Evolutionary conservation across 2,888 invertebrate species (phyloP).

Genomic region (Beris chalybata): DNA sequence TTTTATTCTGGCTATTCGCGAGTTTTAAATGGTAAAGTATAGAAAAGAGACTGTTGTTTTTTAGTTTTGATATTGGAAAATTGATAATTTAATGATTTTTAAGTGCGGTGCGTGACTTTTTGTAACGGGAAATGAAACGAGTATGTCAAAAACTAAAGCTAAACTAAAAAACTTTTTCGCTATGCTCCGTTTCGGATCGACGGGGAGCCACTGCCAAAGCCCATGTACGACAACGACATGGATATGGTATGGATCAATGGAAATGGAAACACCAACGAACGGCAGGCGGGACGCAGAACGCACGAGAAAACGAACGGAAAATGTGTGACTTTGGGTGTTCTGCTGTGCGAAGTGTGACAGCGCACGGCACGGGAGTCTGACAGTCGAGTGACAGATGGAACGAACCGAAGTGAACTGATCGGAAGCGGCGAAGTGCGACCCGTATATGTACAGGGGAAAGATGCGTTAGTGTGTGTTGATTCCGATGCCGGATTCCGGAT

Average conservation of each 20-base stretch:
- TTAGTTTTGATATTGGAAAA: background rate
- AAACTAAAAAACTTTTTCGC: conserved; percentile 25
- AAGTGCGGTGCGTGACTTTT: background rate
- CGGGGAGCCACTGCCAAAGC: conserved; percentile 17
- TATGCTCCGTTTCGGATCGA: conserved; percentile 6
- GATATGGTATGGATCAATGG: conserved; percentile 14
- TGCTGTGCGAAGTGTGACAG: background rate
- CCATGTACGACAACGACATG: conserved; percentile 9
- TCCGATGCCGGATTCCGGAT: no score
- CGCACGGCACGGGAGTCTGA: conserved; percentile 4
- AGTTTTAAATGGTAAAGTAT: background rate
- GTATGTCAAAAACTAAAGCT: conserved; percentile 30
- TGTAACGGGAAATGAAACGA: conserved; percentile 18
- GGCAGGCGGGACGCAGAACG: background rate
- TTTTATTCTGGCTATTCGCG: background rate
- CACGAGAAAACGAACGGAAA: background rate
- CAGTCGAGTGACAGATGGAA: conserved; percentile 1
- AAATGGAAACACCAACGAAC: conserved; percentile 1
- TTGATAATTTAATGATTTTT: background rate
- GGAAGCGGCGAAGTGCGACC: background rate
- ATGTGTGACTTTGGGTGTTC: no score
- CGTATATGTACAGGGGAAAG: background rate
- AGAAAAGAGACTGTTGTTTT: background rate
- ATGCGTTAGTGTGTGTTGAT: no score
- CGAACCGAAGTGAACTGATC: background rate